phyloP scores from a whole-genome alignment of 2,113 vertebrate genomes.

The Planiliza haematocheilus region DNA sequence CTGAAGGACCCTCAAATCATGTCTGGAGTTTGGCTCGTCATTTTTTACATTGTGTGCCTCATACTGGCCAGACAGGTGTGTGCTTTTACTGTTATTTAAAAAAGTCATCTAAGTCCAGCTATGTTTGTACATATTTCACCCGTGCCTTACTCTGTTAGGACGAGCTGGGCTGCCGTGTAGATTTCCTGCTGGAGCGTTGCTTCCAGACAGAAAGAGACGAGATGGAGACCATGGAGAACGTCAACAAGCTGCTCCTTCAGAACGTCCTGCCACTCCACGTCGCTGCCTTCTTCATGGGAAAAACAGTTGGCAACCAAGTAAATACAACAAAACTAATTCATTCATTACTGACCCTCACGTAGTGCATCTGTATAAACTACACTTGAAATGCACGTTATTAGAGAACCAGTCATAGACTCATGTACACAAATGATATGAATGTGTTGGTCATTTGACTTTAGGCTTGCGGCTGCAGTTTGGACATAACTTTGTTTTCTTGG shows the following conservation, averaged over 20 bases:
- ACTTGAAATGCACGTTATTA: too few species aligned
- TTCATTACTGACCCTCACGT: background rate
- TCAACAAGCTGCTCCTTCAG: conserved; percentile 90
- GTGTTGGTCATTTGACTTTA: too few species aligned
- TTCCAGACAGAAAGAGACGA: conserved; percentile 87
- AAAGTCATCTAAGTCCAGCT: background rate
- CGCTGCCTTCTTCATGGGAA: conserved; percentile 88
- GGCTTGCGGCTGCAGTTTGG: too few species aligned
- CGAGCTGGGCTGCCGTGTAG: conserved; percentile 88
- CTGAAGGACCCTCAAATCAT: conserved; percentile 91
- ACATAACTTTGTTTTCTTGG: too few species aligned
- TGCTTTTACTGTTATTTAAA: background rate
- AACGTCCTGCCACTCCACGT: conserved; percentile 90
- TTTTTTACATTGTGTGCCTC: conserved; percentile 89
- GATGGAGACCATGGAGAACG: conserved; percentile 91
- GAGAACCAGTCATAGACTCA: too few species aligned
- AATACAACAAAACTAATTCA: background rate
- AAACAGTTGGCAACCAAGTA: conserved; percentile 88
- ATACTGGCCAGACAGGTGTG: conserved; percentile 89
- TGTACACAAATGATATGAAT: too few species aligned
- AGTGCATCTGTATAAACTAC: too few species aligned
- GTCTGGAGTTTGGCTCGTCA: conserved; percentile 88
- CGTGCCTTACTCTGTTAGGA: conserved; percentile 77
- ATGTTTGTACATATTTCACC: background rate
- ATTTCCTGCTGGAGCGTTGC: conserved; percentile 89